Base-by-base conservation (phyloP, 1,140 invertebrate genomes). In the Caerostris extrusa region DNA sequence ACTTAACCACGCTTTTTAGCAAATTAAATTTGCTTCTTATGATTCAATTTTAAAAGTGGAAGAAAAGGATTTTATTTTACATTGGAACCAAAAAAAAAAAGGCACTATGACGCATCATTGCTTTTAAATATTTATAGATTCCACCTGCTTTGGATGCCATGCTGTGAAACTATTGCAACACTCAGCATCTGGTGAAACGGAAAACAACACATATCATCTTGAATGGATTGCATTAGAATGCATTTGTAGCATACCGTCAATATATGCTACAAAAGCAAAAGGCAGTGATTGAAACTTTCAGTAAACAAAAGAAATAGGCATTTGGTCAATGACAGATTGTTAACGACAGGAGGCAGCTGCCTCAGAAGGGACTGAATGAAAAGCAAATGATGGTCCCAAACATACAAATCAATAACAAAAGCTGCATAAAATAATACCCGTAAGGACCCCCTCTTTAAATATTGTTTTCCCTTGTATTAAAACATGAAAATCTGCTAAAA, bases 361-460 rank as follows among this genome's bases (percentile, higher is more conserved):
- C 19, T 34, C 19, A 71, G 69, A 34, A 64, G 17, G 34, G 19
- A 71, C 71, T 50, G 53, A 77, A 58, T 60, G 34, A 81, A 14
- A 90, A 71, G 60, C 55, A 53, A 56, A 61, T 86, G n/a, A 77
- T 93, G 92, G 92, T 93, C 92, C 92, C 92, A 88, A 58, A 89
- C 34, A 85, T 17, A 60, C 10, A 77, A 77, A 50, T 85, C 8
- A 2, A 60, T 85, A 50, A 60, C 57, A 91, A 89, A 89, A 88
- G 92, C 92, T 93, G 86, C 92, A 87, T 67, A 93, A 93, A 77
- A 88, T 88, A 93, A 88, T 93, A 93, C 92, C 83, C 83, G 86
- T 89, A 88, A 56, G 67, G 83, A 71, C 67, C 92, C 91, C 91
- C 50, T 34, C 34, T 61, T 67, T 12, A 77, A 77, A 12, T 50